These are phyloP conservation scores for Drymonia ruficornis DNA, from an alignment of 2,888 invertebrate genomes.

Conservation along the genomic window DNA sequence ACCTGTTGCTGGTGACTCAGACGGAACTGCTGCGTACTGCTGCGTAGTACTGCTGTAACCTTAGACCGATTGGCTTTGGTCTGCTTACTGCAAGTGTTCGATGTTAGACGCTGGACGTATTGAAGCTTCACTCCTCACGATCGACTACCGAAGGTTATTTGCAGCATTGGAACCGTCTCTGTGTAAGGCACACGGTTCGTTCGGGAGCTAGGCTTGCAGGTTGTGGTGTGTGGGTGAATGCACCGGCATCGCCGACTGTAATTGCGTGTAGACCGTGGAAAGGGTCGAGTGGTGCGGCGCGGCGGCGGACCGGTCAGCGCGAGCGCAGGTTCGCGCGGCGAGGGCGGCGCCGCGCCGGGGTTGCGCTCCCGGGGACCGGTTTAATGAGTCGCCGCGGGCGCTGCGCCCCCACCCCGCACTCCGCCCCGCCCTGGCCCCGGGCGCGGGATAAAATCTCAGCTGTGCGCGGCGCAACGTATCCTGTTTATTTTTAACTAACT, in stretches of 20 bases:
- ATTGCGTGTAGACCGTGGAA: constrained; percentile 1
- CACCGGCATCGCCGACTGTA: not conserved
- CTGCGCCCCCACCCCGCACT: constrained; percentile 19
- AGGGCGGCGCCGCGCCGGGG: constrained; percentile 6
- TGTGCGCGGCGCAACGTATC: constrained; percentile 38
- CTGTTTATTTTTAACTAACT: constrained; percentile 71
- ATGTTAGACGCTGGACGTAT: too few relatives aligned
- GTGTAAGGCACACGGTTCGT: not conserved
- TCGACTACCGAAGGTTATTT: not conserved
- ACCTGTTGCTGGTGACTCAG: not conserved
- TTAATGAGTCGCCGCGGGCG: constrained; percentile 34
- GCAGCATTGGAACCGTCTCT: not conserved
- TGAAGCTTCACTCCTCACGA: too few relatives aligned
- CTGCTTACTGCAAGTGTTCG: not conserved
- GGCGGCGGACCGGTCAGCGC: not conserved
- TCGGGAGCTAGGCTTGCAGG: not conserved
- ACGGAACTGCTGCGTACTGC: not conserved
- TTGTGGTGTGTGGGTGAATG: not conserved
- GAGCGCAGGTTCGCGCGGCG: constrained; percentile 3
- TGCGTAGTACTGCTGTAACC: too few relatives aligned
- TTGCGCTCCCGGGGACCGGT: constrained; percentile 40
- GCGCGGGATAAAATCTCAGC: constrained; percentile 48
- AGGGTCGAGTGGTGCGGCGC: not conserved
- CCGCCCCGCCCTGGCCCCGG: constrained; percentile 14
- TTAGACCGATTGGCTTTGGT: not conserved